These are phyloP conservation scores for Aphrophora alni DNA, from an alignment of 2,888 invertebrate species.

Conservation along the genomic window DNA sequence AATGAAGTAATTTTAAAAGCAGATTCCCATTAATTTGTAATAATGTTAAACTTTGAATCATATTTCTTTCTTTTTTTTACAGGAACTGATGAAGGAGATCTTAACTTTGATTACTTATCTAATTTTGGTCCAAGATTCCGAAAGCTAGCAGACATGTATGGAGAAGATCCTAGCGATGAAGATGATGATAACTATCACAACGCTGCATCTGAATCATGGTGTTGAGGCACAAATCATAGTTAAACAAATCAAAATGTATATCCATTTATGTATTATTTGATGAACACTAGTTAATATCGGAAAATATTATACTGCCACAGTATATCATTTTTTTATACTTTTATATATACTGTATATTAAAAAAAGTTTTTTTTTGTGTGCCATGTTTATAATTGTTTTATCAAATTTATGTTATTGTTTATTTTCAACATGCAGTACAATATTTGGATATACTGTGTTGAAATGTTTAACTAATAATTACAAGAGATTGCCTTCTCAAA, in stretches of 20 bases:
- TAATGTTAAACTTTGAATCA: too few relatives aligned
- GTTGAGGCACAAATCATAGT: conserved; percentile 58
- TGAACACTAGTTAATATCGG: background rate
- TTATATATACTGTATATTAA: background rate
- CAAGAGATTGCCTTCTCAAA: background rate
- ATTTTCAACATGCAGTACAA: background rate
- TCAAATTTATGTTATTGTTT: background rate
- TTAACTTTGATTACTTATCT: conserved; percentile 92
- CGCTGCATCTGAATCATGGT: conserved; percentile 76
- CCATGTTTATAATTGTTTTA: background rate
- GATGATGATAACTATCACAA: conserved; percentile 79
- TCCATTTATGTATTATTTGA: background rate
- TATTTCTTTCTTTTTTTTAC: too few relatives aligned
- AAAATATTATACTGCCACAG: background rate
- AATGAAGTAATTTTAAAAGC: too few relatives aligned
- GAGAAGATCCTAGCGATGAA: conserved; percentile 84
- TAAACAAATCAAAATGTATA: background rate
- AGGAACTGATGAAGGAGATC: conserved; percentile 89
- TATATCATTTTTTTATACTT: conserved; percentile 2
- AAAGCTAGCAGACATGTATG: conserved; percentile 92
- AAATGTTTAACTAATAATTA: background rate
- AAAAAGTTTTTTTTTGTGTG: background rate
- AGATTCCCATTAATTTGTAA: too few relatives aligned
- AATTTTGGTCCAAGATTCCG: conserved; percentile 96
- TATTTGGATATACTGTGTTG: background rate